Base-by-base conservation (phyloP, 2,888 invertebrate genomes). In the Odontothrips loti region DNA sequence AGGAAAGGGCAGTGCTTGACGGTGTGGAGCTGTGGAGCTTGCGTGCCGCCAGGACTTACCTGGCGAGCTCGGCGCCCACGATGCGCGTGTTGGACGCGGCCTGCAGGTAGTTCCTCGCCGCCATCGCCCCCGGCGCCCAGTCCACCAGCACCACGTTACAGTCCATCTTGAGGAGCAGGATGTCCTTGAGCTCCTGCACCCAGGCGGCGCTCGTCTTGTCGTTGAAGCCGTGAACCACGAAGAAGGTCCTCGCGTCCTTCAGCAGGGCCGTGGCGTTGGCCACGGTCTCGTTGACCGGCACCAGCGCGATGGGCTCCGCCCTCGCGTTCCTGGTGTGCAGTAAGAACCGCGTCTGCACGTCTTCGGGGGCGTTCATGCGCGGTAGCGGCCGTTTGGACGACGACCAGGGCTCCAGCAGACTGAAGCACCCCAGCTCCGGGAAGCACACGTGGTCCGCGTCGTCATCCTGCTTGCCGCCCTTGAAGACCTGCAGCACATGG, bases 221-320 rank as follows among this genome's bases (percentile, higher is more conserved):
- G 86, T 91, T 89, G 84, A 92, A 92, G 0, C 92, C 92, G 83
- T 92, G 92, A 0, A 91, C 89, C 34, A 92, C 91, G 84, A 92
- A 86, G 20, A 91, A 87, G 0, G 92, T 92, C 83, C 81, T 75
- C 23, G 81, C 82, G n/a, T 80, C 82, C 9, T 83, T n/a, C 23
- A 75, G 68, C 12, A 75, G 68, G 23, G 68, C 68, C 23, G 11
- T 23, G 11, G 68, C 27, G 68, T 23, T 75, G 68, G 27, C 27
- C 23, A 75, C 68, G 23, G 68, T 75, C 23, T 75, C 68, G 68
- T 75, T 75, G 34, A 29, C 68, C 6, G 51, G 23, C 34, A 29
- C 12, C 23, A 51, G 20, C 51, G 34, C 27, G 48, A 29, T 81
- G 27, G 43, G 75, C n/a, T 34, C 20, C 47, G 20, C 63, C 27